Evolutionary conservation across 2,113 vertebrate genomes (phyloP), one percentile per base, ranked within the genome.

Genomic region (Salvelinus alpinus): DNA sequence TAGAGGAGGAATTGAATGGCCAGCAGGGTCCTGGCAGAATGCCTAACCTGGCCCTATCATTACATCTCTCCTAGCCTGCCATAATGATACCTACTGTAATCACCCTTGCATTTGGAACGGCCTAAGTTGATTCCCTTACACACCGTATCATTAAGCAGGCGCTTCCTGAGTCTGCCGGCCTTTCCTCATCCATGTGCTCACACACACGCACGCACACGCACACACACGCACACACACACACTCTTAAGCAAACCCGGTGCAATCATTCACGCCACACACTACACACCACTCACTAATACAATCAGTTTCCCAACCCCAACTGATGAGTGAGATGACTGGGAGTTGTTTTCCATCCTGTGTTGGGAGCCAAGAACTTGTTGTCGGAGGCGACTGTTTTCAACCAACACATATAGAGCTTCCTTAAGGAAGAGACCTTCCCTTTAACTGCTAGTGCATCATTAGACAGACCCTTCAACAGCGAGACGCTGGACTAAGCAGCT

Each of bases 11-110:
- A 75, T 84, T 74, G 77, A 81, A 78, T 85, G 70, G 70, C 44
- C 60, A 16, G 71, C 13, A 60, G 73, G 72, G 7, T 79, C 70
- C 79, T 89, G 89, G 89, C 84, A 83, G 59, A 75, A 47, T 60
- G 80, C 87, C 82, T 34, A 64, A 87, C 80, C 74, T 62, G 62
- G 80, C 86, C 29, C 76, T 77, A 81, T 79, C 82, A 85, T 79
- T 47, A 47, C 77, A 81, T 83, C 75, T 54, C 73, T 78, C 71
- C 80, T 75, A 75, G 76, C 51, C 51, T 54, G 51, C 73, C 16
- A 29, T 79, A 83, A 80, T 76, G 77, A 89, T 80, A 47, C 80
- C 66, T 81, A 78, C 76, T 70, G 70, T 9, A 25, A 76, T 71
- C 80, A 72, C 70, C 57, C 77, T 79, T 72, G 6, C 31, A 34